Base-by-base conservation (phyloP, 2,888 invertebrate genomes). In the Gnatocerus cornutus region DNA sequence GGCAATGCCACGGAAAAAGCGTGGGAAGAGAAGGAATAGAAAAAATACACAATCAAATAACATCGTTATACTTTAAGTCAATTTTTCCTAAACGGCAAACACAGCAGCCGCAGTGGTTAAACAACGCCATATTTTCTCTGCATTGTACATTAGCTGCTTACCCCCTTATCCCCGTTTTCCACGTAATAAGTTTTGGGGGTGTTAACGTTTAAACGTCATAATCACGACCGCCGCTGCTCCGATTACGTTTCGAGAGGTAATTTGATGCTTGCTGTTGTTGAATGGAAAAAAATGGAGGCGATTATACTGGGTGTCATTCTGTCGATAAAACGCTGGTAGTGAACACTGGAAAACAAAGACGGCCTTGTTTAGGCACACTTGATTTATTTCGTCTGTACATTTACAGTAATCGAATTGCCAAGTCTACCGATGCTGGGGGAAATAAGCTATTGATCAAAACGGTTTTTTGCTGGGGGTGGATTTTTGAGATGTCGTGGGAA, bases 371-470 rank as follows among this genome's bases (percentile, higher is more conserved):
- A 63, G 63, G 29, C 53, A 56, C 62, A 41, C 68, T 63, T 61
- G 68, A 68, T 69, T 68, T 68, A 56, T 48, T 58, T 55, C 43
- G 63, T 63, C 48, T 63, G 56, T 67, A 61, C 21, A 48, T 68
- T 46, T 55, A 59, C 53, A 37, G 48, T 62, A 68, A 68, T 62
- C 68, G 68, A 68, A 68, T 56, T 62, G 68, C 53, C 53, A 56
- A 68, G 56, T 58, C 64, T 52, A 52, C 45, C 58, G 50, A 30
- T 41, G 16, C 27, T 6, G 41, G 12, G 30, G 69, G 63, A 69
- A 64, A 69, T 69, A 43, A 64, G 58, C 69, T 58, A 58, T 63
- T 63, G 69, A 58, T 69, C 64, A 59, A 16, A 56, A 43, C 21
- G 30, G 16, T 21, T 56, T 56, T 56, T 56, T 41, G 6, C 41